Base-by-base conservation (phyloP, 2,888 invertebrate genomes). In the Mythimna lalbum region DNA sequence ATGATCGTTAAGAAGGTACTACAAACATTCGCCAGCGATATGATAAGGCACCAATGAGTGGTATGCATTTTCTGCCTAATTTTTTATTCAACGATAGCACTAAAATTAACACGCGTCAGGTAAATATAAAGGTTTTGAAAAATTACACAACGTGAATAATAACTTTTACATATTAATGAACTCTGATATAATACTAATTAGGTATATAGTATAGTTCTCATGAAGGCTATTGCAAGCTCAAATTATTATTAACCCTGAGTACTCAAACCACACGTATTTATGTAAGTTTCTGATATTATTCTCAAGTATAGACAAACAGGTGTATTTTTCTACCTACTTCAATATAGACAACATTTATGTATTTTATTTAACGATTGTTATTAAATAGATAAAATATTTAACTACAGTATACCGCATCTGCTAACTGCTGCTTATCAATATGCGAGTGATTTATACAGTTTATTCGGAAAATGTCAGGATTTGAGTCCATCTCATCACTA, bases 41-140 rank as follows among this genome's bases (percentile, higher is more conserved):
- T 71, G 56, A 79, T 81, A 81, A 81, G 80, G 80, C 80, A 79
- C 80, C 69, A 69, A 82, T 82, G 63, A 57, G 59, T 73, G 59
- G 61, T 64, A 73, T 65, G 63, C 64, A 59, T 47, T 23, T 56
- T 55, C 39, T 39, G 76, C 12, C 53, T n/a, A 61, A 61, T 0
- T 60, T 80, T 69, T 55, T 39, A 23, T 53, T 64, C 14, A 50
- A 56, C 3, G 49, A 49, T 14, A 52, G 63, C 23, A 63, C 47
- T n/a, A 36, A 43, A 59, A 36, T 39, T 14, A 31, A 59, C 50
- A 65, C 27, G 12, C 12, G 27, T 39, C 55, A 31, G 31, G 27
- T 27, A 27, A 4, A 17, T 47, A 17, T 21, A 57, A 31, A 47
- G 33, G 23, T 39, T 53, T 49, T 31, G 27, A 23, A 47, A 63